Evolutionary conservation across 2,797 vertebrate species (phyloP), one percentile per base, ranked within the genome.

Genomic region (Sternarchorhynchus goeldii): DNA sequence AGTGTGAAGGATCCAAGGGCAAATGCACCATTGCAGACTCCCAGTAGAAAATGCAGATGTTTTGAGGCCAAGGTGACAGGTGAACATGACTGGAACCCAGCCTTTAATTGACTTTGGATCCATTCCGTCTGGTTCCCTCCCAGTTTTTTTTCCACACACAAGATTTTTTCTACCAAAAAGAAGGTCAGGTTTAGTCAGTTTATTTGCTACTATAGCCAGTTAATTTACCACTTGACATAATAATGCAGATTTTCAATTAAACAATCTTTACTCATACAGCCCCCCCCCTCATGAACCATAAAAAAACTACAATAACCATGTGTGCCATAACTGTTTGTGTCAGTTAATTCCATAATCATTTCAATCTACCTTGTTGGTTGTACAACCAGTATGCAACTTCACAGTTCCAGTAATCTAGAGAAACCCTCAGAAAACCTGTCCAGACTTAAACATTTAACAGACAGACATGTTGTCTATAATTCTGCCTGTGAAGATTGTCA

Each of bases 391-490:
- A 60, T 70, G 77, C 62, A 59, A 63, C 32, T 41, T 32, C 41
- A 73, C 31, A 57, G 79, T 82, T 50, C 58, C 50, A 75, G 65
- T 76, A 70, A 18, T 71, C 80, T 45, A 39, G 41, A 58, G 36
- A 41, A 66, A 81, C 21, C 58, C 60, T 76, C 73, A 25, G 57
- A 82, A 72, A 82, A 77, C 70, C 63, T 45, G 58, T 80, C 75
- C 82, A 82, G 83, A 79, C 81, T 83, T 87, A 87, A 89, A 86
- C 83, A 66, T 79, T 73, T 53, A 81, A 67, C 41, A 77, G 78
- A 78, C 69, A 83, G 86, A 84, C 81, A 81, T 65, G 25, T 67
- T 81, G 34, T 58, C 60, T 86, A 67, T 60, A 73, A 34, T 57
- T 75, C 69, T 85, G 78, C 75, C 69, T 80, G 69, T 21, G 45